A percentile compares a stretch with the other conserved stretches of the same genome.
Conservation (phyloP, 2,888 invertebrate genomes). For the Ophion obscuratus region DNA sequence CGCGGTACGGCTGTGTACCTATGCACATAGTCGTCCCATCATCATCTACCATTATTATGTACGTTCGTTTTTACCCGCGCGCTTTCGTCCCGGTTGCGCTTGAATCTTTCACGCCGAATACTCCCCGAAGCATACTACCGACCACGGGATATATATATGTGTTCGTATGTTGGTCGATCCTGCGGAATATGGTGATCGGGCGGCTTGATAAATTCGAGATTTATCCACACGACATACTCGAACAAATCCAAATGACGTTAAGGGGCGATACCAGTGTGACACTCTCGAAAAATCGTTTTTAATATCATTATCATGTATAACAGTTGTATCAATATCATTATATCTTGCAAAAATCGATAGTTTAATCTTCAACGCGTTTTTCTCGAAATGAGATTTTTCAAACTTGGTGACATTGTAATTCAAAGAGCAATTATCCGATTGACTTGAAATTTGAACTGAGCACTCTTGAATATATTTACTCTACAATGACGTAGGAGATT, state of each 20-base stretch:
- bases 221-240: constrained; percentile 20
- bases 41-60: constrained; percentile 50
- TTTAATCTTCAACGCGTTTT: too few species aligned
- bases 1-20: constrained; percentile 17
- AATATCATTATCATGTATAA: too few species aligned
- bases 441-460: too few species aligned
- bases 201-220: constrained; percentile 28
- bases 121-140: constrained; percentile 26
- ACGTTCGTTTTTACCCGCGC: constrained; percentile 3
- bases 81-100: constrained; percentile 40
- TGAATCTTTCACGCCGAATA: constrained; percentile 59
- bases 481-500: too few species aligned
- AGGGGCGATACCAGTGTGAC: background rate
- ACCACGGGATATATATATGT: background rate
- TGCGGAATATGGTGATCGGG: constrained; percentile 28
- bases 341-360: too few species aligned
- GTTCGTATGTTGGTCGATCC: background rate
- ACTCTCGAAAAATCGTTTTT: too few species aligned
- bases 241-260: constrained; percentile 27
- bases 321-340: too few species aligned
- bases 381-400: too few species aligned
- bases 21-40: constrained; percentile 43
- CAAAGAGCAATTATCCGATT: too few species aligned
- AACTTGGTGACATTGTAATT: too few species aligned
- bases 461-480: too few species aligned